Evolutionary conservation across 1,140 invertebrate genomes (phyloP).

Genomic region (Pinna nobilis): DNA sequence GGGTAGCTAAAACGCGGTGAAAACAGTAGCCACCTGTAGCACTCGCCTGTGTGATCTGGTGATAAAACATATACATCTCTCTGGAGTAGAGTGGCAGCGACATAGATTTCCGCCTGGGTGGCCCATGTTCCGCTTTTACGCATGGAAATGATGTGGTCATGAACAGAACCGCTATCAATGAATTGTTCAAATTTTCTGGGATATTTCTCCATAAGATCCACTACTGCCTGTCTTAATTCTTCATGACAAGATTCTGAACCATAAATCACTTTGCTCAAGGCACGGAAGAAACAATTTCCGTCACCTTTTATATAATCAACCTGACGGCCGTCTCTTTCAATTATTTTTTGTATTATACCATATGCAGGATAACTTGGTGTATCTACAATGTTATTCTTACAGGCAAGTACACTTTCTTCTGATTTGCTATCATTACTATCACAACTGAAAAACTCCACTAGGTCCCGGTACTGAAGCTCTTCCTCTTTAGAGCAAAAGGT

Average conservation of each 20-base stretch:
- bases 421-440: not conserved
- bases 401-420: not conserved
- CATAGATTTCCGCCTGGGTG: constrained; percentile 68
- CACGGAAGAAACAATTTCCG: constrained; percentile 71
- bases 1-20: constrained; percentile 53
- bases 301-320: constrained; percentile 68
- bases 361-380: constrained; percentile 45
- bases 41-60: constrained; percentile 54
- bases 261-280: constrained; percentile 67
- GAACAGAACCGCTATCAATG: constrained; percentile 51
- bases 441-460: constrained; percentile 1
- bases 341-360: constrained; percentile 29
- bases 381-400: constrained; percentile 10
- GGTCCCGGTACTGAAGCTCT: not conserved
- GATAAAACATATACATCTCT: constrained; percentile 65
- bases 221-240: constrained; percentile 59
- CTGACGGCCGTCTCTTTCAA: constrained; percentile 46
- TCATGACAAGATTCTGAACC: constrained; percentile 61
- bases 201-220: constrained; percentile 60
- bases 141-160: constrained; percentile 60
- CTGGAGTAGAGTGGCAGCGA: constrained; percentile 62
- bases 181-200: constrained; percentile 62
- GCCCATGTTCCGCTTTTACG: constrained; percentile 58
- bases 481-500: constrained; percentile 20
- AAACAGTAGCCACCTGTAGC: constrained; percentile 64